These are phyloP conservation scores for Fregetta grallaria DNA, from an alignment of 2,113 vertebrate genomes.

Conservation along the genomic window DNA sequence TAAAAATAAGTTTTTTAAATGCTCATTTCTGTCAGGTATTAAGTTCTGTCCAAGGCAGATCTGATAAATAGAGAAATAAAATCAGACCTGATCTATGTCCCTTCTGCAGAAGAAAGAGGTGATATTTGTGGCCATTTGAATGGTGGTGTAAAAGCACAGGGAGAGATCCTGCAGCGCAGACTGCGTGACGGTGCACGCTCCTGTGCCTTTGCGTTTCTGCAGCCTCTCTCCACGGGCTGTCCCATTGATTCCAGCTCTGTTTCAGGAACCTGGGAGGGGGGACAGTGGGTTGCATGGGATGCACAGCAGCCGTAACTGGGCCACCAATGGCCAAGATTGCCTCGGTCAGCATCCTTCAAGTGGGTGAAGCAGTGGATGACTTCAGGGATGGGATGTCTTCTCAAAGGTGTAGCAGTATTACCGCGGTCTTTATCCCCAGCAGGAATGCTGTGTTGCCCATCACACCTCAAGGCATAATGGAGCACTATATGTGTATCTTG, in stretches of 20 bases:
- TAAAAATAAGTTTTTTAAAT: not conserved
- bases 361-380: not conserved
- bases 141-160: not conserved
- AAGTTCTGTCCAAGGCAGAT: not conserved
- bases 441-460: not conserved
- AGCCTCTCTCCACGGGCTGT: not conserved
- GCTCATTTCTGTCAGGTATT: not conserved
- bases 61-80: not conserved
- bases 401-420: not conserved
- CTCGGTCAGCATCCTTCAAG: not conserved
- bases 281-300: rapidly evolving
- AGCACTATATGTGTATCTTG: not conserved
- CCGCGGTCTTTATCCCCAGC: not conserved
- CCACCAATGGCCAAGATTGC: too few species aligned
- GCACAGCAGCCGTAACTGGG: not conserved
- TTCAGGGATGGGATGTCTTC: not conserved
- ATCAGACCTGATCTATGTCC: not conserved
- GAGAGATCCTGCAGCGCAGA: not conserved
- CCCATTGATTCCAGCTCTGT: not conserved
- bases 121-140: not conserved
- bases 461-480: too few species aligned
- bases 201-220: not conserved
- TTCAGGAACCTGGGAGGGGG: not conserved
- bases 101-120: not conserved
- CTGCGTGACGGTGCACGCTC: rapidly evolving